phyloP scores from a whole-genome alignment of 2,113 vertebrate species.

The Epinephelus fuscoguttatus region DNA sequence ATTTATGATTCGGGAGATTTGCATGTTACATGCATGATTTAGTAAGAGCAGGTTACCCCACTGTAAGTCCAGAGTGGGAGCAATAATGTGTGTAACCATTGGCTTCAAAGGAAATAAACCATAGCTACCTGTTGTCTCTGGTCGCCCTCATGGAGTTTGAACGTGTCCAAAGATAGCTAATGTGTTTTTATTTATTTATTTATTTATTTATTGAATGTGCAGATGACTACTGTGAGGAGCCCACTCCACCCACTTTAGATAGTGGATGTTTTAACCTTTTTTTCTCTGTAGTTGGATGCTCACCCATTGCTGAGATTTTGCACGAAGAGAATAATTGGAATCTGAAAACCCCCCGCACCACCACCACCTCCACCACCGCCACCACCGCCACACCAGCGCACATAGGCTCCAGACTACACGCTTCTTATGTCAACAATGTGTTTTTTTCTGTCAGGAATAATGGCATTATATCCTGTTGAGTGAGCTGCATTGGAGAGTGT shows the following conservation, averaged over 20 bases:
- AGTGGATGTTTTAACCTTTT: constrained; percentile 35
- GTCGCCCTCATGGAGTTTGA: constrained; percentile 51
- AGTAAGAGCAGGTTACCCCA: neutral
- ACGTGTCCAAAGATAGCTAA: constrained; percentile 11
- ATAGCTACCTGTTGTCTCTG: constrained; percentile 75
- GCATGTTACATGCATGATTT: constrained; percentile 39
- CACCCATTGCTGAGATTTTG: constrained; percentile 27
- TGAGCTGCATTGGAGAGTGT: neutral
- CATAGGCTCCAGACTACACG: neutral
- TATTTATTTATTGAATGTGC: neutral
- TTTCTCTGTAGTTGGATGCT: constrained; percentile 3
- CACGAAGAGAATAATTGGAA: constrained; percentile 19
- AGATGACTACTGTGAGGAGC: constrained; percentile 17
- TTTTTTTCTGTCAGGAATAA: neutral
- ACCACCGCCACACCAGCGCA: constrained; percentile 11
- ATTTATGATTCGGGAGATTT: constrained; percentile 62
- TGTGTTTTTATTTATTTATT: no score
- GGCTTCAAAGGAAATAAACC: constrained; percentile 11
- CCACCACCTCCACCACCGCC: neutral
- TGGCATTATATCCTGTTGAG: constrained; percentile 49
- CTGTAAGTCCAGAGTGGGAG: neutral
- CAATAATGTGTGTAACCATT: constrained; percentile 21
- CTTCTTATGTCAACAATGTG: neutral
- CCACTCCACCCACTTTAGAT: constrained; percentile 49
- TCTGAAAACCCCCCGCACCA: neutral